Evolutionary conservation across 2,113 vertebrate genomes (phyloP).

Genomic region (Pseudonaja textilis): DNA sequence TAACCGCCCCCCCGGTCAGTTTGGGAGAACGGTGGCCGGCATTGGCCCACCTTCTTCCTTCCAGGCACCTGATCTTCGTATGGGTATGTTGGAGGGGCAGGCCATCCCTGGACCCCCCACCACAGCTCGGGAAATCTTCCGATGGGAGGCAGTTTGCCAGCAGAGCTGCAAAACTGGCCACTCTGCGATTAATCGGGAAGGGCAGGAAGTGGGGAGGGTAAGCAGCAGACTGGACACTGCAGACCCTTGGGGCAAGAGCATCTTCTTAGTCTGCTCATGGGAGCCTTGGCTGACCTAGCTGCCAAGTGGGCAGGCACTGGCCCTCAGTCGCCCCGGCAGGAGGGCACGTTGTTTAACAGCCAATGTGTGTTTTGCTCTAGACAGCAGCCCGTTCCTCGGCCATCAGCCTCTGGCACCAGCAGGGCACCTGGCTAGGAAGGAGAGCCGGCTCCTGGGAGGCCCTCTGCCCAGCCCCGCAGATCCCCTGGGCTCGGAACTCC

Average conservation of each 20-base stretch:
- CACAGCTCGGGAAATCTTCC: neutral
- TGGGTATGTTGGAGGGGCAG: neutral
- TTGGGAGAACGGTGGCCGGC: neutral
- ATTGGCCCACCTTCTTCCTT: neutral
- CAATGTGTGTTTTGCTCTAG: conserved; percentile 83
- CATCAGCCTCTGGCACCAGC: conserved; percentile 74
- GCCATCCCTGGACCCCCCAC: neutral
- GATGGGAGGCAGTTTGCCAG: neutral
- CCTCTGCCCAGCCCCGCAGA: conserved; percentile 67
- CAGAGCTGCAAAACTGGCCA: neutral
- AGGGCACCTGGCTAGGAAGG: conserved; percentile 82
- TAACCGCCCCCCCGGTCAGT: no score
- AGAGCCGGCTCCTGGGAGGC: conserved; percentile 83
- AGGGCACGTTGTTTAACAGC: conserved; percentile 42
- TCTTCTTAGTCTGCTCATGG: neutral
- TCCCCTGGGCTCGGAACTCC: conserved; percentile 82
- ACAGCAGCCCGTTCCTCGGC: conserved; percentile 86
- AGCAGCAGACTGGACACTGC: neutral
- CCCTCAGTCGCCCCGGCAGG: neutral
- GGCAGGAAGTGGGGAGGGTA: neutral
- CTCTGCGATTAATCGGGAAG: neutral
- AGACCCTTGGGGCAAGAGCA: neutral
- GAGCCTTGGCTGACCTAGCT: accelerated
- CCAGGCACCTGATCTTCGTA: neutral
- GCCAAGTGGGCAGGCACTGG: no score